Evolutionary conservation across 92 coral and sea anemone genomes (phyloP).

Genomic region (Umimayanthus chanpuru): DNA sequence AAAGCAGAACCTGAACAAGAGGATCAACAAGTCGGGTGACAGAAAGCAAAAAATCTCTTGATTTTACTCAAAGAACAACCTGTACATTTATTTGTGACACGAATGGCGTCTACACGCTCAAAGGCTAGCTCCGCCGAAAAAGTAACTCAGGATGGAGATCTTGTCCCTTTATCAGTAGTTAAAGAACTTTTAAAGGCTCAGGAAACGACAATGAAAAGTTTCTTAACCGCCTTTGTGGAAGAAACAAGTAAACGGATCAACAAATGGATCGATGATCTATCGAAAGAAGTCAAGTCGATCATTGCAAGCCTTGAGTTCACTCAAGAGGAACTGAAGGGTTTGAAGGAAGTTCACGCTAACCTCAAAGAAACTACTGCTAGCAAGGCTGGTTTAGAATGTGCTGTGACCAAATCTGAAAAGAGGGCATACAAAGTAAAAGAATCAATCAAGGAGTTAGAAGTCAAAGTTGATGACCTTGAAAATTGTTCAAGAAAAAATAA

Average conservation of each 20-base stretch:
- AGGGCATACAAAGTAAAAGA: no score
- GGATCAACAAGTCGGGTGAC: no score
- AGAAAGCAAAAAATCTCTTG: no score
- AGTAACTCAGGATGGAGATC: not conserved
- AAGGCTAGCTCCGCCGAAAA: not conserved
- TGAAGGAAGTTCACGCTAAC: not conserved
- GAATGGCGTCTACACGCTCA: not conserved
- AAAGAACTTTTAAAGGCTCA: not conserved
- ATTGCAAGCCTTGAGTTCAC: conserved; percentile 24
- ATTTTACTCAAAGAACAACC: no score
- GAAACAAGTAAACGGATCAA: conserved; percentile 18
- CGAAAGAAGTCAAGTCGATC: conserved; percentile 3
- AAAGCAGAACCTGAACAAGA: no score
- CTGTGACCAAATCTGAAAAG: no score
- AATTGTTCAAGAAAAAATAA: not conserved
- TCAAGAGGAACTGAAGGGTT: conserved; percentile 17
- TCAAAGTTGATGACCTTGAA: not conserved
- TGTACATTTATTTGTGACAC: no score
- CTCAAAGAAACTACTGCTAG: not conserved
- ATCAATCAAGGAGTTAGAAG: not conserved
- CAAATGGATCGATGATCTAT: conserved; percentile 16
- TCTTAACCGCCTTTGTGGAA: conserved; percentile 10
- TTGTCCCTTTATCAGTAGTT: not conserved
- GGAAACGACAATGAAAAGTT: conserved; percentile 3
- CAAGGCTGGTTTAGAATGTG: not conserved